These are phyloP conservation scores for Octonoba sinensis DNA, from an alignment of 2,888 invertebrate species.

Conservation along the genomic window DNA sequence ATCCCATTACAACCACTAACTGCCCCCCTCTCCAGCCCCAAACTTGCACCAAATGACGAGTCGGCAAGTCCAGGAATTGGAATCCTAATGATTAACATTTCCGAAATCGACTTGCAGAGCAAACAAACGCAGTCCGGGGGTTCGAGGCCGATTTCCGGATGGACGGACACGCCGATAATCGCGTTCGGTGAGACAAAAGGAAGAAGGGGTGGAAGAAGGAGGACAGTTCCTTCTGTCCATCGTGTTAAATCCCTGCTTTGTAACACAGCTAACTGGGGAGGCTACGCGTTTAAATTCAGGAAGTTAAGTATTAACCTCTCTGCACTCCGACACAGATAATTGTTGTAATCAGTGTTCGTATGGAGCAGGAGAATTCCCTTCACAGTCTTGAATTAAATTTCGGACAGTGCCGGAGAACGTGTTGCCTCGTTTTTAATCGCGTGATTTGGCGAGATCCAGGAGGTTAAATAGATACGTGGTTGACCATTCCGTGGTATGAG, in stretches of 20 bases:
- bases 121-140: slow-evolving; percentile 29
- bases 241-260: not conserved
- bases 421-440: slow-evolving; percentile 22
- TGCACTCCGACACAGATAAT: slow-evolving; percentile 33
- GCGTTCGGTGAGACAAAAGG: slow-evolving; percentile 36
- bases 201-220: not conserved
- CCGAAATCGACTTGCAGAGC: slow-evolving; percentile 24
- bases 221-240: slow-evolving; percentile 19
- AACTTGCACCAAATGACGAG: slow-evolving; percentile 43
- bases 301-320: slow-evolving; percentile 55
- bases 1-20: slow-evolving; percentile 16
- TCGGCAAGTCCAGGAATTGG: slow-evolving; percentile 40
- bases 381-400: slow-evolving; percentile 38
- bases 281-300: slow-evolving; percentile 27
- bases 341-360: slow-evolving; percentile 53
- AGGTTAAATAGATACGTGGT: too few relatives aligned
- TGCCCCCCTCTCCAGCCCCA: not conserved
- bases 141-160: slow-evolving; percentile 52
- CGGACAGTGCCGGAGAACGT: slow-evolving; percentile 8
- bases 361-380: slow-evolving; percentile 8
- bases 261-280: slow-evolving; percentile 34
- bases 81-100: slow-evolving; percentile 57
- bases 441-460: too few relatives aligned
- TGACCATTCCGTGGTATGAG: too few relatives aligned
- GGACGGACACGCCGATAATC: slow-evolving; percentile 51